phyloP scores from a whole-genome alignment of 2,113 vertebrate genomes.

The Diphyllodes magnificus region DNA sequence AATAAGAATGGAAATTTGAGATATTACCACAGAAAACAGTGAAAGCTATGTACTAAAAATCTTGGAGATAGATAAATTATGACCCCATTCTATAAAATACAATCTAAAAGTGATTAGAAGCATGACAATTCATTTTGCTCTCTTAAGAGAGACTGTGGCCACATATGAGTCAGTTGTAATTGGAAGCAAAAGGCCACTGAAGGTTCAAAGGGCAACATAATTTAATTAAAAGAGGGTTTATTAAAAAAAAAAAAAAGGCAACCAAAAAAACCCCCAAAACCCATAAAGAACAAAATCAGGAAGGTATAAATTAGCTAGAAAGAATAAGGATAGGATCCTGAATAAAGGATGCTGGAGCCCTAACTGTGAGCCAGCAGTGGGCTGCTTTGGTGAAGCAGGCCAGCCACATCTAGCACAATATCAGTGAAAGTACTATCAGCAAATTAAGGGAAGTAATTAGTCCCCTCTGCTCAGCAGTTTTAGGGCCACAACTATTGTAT shows the following conservation, averaged over 20 bases:
- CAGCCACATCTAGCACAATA: fast-evolving
- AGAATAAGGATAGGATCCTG: background rate
- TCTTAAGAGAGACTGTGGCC: background rate
- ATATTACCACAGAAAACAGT: background rate
- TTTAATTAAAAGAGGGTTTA: background rate
- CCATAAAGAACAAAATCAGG: background rate
- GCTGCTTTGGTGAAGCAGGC: background rate
- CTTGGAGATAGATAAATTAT: background rate
- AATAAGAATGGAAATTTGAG: background rate
- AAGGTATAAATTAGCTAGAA: background rate
- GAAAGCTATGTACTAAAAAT: background rate
- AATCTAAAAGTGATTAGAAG: background rate
- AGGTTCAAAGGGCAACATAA: background rate
- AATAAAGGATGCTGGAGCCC: background rate
- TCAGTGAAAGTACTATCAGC: background rate
- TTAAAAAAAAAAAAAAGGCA: background rate
- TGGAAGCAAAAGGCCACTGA: background rate
- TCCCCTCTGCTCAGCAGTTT: background rate
- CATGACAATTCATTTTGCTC: background rate
- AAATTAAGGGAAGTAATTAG: background rate
- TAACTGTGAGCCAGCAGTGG: background rate
- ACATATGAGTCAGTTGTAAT: background rate
- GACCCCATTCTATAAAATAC: background rate
- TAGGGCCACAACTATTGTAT: background rate
- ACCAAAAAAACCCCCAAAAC: background rate